A percentile compares a stretch with the other conserved stretches of the same genome.
These are phyloP conservation scores for Clarias magur DNA, from an alignment of 2,113 vertebrate species.

Conservation along the genomic window DNA sequence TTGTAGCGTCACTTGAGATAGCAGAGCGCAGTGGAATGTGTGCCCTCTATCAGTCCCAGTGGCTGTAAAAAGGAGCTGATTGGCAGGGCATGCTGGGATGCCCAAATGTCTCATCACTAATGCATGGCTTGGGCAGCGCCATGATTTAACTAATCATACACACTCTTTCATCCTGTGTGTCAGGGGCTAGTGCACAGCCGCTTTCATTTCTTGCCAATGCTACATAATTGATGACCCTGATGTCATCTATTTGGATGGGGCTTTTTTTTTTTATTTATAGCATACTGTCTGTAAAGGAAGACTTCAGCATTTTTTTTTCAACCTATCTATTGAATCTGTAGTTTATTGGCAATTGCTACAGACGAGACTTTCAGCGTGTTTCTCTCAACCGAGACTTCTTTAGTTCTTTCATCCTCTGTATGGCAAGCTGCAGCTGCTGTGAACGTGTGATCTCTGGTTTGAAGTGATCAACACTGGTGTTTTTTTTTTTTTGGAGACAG, in stretches of 20 bases:
- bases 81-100: conserved; percentile 58
- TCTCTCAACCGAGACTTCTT: neutral
- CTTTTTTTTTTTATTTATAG: neutral
- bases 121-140: conserved; percentile 70
- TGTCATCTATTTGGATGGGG: conserved; percentile 46
- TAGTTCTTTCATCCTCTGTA: conserved; percentile 5
- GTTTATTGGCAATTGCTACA: neutral
- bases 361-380: neutral
- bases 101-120: conserved; percentile 73
- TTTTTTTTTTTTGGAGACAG: neutral
- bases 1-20: conserved; percentile 76
- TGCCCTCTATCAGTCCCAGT: conserved; percentile 62
- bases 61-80: conserved; percentile 59
- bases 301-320: neutral
- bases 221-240: conserved; percentile 64
- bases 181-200: conserved; percentile 46
- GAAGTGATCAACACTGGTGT: neutral
- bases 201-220: conserved; percentile 71
- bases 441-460: neutral
- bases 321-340: neutral
- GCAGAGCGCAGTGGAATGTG: conserved; percentile 69
- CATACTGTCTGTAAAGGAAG: conserved; percentile 8
- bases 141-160: conserved; percentile 77
- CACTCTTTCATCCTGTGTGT: conserved; percentile 65
- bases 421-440: neutral